phyloP scores from a whole-genome alignment of 2,888 invertebrate species.

The Ophion slaviceki region DNA sequence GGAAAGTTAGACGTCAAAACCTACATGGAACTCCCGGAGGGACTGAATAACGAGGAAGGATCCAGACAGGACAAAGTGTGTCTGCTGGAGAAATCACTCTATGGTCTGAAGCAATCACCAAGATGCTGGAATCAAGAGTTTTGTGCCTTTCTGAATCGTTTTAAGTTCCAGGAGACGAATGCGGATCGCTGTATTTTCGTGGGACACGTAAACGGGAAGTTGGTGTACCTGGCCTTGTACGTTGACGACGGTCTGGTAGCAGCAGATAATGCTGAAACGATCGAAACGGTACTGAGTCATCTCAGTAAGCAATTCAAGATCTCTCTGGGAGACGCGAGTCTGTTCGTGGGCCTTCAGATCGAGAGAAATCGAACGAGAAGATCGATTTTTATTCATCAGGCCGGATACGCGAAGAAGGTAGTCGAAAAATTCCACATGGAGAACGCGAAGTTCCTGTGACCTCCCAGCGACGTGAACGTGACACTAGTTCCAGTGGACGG shows the following conservation, averaged over 20 bases:
- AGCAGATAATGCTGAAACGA: slow-evolving; percentile 27
- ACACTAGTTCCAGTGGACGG: slow-evolving; percentile 17
- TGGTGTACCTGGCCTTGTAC: slow-evolving; percentile 59
- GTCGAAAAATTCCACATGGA: slow-evolving; percentile 47
- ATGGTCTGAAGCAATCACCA: slow-evolving; percentile 73
- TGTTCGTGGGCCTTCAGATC: slow-evolving; percentile 62
- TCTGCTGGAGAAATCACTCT: slow-evolving; percentile 70
- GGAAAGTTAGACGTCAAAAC: slow-evolving; percentile 33
- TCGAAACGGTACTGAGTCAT: slow-evolving; percentile 41
- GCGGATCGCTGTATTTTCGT: slow-evolving; percentile 30
- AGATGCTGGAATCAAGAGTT: slow-evolving; percentile 69
- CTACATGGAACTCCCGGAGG: slow-evolving; percentile 41
- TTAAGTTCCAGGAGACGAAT: slow-evolving; percentile 6
- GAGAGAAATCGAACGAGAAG: slow-evolving; percentile 28
- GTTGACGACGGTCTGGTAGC: slow-evolving; percentile 69
- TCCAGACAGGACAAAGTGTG: slow-evolving; percentile 29
- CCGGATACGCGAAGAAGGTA: slow-evolving; percentile 19
- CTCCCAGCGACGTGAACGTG: slow-evolving; percentile 22
- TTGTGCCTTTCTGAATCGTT: slow-evolving; percentile 50
- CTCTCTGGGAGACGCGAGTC: slow-evolving; percentile 35
- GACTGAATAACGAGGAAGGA: slow-evolving; percentile 2
- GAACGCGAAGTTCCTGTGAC: slow-evolving; percentile 32
- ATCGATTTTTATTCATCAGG: slow-evolving; percentile 31
- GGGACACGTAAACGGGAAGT: slow-evolving; percentile 5
- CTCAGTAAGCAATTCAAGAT: slow-evolving; percentile 58